These are phyloP conservation scores for Epsilonema sp. DNA, from an alignment of 2,888 invertebrate species.

Conservation along the genomic window DNA sequence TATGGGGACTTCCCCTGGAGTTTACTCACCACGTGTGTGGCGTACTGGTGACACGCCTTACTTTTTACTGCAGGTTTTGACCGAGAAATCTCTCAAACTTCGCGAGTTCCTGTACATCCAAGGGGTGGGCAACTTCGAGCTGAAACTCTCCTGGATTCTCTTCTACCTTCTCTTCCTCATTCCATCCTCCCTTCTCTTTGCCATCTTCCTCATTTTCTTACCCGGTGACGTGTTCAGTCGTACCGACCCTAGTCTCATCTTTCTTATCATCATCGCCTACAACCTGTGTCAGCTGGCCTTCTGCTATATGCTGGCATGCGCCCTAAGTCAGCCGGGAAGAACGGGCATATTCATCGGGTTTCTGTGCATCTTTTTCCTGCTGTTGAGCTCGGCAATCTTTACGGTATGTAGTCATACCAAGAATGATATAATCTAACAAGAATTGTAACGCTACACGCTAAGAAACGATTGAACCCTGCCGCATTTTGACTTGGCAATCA, in stretches of 20 bases:
- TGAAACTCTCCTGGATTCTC: conserved; percentile 1
- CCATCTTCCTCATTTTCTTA: background rate
- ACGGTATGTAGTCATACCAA: no score
- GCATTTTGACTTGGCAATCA: no score
- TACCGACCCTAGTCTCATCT: background rate
- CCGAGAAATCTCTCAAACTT: background rate
- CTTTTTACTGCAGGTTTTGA: background rate
- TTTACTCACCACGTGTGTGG: no score
- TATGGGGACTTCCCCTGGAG: no score
- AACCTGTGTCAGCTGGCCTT: background rate
- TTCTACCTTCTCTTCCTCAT: background rate
- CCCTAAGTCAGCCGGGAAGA: background rate
- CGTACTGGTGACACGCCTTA: background rate
- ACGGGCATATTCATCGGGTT: background rate
- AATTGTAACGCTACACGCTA: no score
- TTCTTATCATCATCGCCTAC: background rate
- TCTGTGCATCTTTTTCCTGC: background rate
- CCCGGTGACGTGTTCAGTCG: background rate
- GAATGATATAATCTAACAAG: no score
- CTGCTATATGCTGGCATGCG: background rate
- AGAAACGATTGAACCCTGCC: no score
- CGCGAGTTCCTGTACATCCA: background rate
- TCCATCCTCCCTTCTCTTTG: no score
- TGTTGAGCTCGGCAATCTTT: no score
- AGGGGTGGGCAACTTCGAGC: background rate